These are phyloP conservation scores for Blastobasis adustella DNA, from an alignment of 2,888 invertebrate genomes.

Conservation along the genomic window DNA sequence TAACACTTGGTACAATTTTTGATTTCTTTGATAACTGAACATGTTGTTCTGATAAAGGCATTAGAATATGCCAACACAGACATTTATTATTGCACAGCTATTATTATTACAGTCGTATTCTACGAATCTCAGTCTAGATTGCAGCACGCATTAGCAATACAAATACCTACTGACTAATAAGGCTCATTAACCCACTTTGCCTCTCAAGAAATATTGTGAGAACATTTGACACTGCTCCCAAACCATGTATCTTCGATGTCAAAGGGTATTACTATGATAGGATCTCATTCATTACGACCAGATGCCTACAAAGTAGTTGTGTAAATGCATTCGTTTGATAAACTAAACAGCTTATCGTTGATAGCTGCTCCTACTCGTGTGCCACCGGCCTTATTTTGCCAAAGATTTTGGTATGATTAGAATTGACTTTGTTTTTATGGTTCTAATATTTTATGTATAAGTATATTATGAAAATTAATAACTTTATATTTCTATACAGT, in stretches of 20 bases:
- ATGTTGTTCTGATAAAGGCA: too few species aligned
- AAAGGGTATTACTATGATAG: slow-evolving; percentile 31
- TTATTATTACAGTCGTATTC: neutral
- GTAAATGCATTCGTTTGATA: slow-evolving; percentile 20
- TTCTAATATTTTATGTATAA: neutral
- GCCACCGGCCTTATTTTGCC: slow-evolving; percentile 14
- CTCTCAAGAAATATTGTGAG: slow-evolving; percentile 15
- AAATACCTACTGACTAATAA: too few species aligned
- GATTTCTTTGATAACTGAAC: too few species aligned
- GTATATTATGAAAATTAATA: neutral
- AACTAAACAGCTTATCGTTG: slow-evolving; percentile 20
- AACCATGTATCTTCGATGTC: slow-evolving; percentile 10
- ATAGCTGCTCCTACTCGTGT: slow-evolving; percentile 17
- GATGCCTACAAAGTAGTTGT: slow-evolving; percentile 40
- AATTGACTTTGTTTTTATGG: neutral
- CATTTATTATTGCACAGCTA: too few species aligned
- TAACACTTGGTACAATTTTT: too few species aligned
- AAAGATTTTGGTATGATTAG: neutral
- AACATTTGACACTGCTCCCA: slow-evolving; percentile 23
- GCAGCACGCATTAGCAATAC: neutral
- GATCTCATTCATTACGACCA: slow-evolving; percentile 49
- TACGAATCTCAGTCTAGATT: neutral
- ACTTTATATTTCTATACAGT: slow-evolving; percentile 3
- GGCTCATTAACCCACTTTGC: neutral
- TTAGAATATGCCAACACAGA: too few species aligned